These are phyloP conservation scores for Chironomus riparius DNA, from an alignment of 2,888 invertebrate genomes.

Conservation along the genomic window DNA sequence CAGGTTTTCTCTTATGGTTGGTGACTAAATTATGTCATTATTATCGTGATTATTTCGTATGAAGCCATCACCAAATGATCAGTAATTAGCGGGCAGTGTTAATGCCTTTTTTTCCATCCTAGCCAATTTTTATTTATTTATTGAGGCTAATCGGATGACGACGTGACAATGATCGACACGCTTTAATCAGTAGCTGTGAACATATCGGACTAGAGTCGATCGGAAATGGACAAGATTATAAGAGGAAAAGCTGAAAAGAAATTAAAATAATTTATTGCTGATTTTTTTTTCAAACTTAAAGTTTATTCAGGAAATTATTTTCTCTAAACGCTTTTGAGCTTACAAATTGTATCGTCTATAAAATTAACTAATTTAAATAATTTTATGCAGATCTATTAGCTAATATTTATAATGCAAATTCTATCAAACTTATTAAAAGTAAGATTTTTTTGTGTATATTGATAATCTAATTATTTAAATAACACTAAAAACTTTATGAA, in stretches of 20 bases:
- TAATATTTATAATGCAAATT: background rate
- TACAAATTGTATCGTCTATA: background rate
- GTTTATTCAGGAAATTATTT: background rate
- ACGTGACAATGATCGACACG: background rate
- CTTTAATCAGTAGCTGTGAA: conserved; percentile 24
- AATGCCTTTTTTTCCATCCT: background rate
- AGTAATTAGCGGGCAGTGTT: conserved; percentile 10
- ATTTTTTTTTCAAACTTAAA: background rate
- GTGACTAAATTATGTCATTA: conserved; percentile 3
- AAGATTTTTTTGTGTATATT: too few species aligned
- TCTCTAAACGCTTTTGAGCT: background rate
- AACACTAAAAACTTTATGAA: too few species aligned
- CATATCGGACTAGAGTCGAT: conserved; percentile 1
- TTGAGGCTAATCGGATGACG: conserved; percentile 20
- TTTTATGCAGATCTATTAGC: background rate
- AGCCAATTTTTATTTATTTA: background rate
- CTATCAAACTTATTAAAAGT: background rate
- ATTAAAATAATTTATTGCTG: background rate
- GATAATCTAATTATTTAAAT: too few species aligned
- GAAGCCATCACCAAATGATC: conserved; percentile 7
- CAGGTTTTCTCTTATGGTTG: conserved; percentile 11
- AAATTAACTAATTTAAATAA: background rate
- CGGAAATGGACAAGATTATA: background rate
- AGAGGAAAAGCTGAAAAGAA: background rate
- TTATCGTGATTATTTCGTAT: background rate